phyloP scores from a whole-genome alignment of 2,797 vertebrate genomes.

The Sphenopsis melanotis region DNA sequence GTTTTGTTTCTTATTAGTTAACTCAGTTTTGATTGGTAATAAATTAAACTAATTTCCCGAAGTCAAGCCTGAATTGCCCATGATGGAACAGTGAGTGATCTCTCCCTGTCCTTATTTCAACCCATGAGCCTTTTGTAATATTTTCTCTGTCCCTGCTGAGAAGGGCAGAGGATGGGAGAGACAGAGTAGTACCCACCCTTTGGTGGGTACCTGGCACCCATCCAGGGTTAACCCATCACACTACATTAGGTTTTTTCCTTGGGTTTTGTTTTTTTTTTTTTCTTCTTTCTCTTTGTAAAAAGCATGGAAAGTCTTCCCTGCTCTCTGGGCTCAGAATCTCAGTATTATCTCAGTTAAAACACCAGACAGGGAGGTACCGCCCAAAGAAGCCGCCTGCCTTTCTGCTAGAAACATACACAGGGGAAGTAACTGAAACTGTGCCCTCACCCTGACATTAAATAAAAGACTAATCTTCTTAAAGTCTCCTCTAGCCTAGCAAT shows the following conservation, averaged over 20 bases:
- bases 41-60: background rate
- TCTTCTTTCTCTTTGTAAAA: background rate
- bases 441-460: slow-evolving; percentile 45
- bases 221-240: no score
- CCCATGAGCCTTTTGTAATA: background rate
- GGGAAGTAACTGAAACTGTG: slow-evolving; percentile 32
- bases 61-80: background rate
- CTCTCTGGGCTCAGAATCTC: background rate
- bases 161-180: background rate
- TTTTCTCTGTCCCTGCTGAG: background rate
- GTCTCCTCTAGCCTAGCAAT: slow-evolving; percentile 81
- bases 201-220: background rate
- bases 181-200: background rate
- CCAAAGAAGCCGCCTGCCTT: background rate
- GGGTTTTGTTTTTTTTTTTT: background rate
- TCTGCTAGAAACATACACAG: background rate
- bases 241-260: background rate
- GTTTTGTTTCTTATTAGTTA: background rate
- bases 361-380: background rate
- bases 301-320: background rate
- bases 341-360: background rate
- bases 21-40: background rate
- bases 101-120: background rate
- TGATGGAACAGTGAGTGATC: background rate
- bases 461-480: slow-evolving; percentile 81